These are phyloP conservation scores for Operophtera brumata DNA, from an alignment of 2,888 invertebrate genomes.

Conservation along the genomic window DNA sequence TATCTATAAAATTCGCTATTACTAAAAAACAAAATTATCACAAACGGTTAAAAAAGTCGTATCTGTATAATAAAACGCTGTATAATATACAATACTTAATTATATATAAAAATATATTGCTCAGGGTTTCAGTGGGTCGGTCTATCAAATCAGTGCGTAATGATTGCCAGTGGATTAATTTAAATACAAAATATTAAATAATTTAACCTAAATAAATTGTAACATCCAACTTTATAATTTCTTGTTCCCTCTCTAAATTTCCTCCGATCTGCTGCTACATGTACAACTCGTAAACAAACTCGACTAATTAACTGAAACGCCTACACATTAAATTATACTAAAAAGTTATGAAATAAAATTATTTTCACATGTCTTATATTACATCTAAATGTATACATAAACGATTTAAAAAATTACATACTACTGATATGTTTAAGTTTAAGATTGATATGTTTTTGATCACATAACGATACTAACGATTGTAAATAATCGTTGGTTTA, in stretches of 20 bases:
- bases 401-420: slow-evolving; percentile 69
- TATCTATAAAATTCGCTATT: slow-evolving; percentile 57
- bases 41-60: slow-evolving; percentile 68
- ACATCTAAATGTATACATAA: slow-evolving; percentile 75
- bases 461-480: slow-evolving; percentile 53
- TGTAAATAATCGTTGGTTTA: slow-evolving; percentile 17
- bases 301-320: slow-evolving; percentile 29
- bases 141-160: slow-evolving; percentile 73
- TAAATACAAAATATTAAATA: slow-evolving; percentile 37
- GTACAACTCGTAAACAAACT: slow-evolving; percentile 26
- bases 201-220: slow-evolving; percentile 29
- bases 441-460: slow-evolving; percentile 59
- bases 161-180: slow-evolving; percentile 45
- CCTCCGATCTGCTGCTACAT: slow-evolving; percentile 23
- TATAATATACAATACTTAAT: slow-evolving; percentile 74
- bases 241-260: slow-evolving; percentile 36
- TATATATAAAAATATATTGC: slow-evolving; percentile 80
- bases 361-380: slow-evolving; percentile 52
- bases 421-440: slow-evolving; percentile 71
- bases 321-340: slow-evolving; percentile 27
- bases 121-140: slow-evolving; percentile 76
- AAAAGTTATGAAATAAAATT: slow-evolving; percentile 48
- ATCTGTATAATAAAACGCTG: slow-evolving; percentile 71
- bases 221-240: slow-evolving; percentile 35
- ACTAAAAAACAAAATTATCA: slow-evolving; percentile 66